A percentile compares a stretch with the other conserved stretches of the same genome.
Evolutionary conservation across 2,113 vertebrate species (phyloP).

Genomic region (Pseudopodoces humilis): DNA sequence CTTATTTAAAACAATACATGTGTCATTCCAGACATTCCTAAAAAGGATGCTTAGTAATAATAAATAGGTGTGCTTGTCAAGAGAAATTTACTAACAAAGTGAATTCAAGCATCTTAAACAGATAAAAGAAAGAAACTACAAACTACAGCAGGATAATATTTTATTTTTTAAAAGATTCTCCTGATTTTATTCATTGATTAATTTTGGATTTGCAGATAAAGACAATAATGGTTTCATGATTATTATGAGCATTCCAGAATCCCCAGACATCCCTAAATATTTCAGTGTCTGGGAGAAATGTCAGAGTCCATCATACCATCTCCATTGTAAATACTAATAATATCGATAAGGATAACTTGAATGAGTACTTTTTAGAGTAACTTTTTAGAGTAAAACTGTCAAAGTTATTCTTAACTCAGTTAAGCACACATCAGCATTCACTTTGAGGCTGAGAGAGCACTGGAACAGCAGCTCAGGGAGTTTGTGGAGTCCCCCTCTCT

Average conservation of each 20-base stretch:
- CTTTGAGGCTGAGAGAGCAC: not conserved
- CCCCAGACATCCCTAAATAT: constrained; percentile 27
- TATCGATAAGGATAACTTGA: not conserved
- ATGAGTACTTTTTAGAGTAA: not conserved
- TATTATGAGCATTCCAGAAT: not conserved
- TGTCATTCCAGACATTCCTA: constrained; percentile 55
- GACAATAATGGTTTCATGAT: constrained; percentile 18
- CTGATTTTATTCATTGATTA: constrained; percentile 35
- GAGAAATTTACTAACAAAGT: constrained; percentile 47
- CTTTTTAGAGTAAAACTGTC: not conserved
- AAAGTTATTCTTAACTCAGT: not conserved
- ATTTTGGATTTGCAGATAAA: constrained; percentile 40
- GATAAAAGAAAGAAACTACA: constrained; percentile 32
- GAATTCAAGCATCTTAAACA: constrained; percentile 39
- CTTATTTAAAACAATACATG: constrained; percentile 67
- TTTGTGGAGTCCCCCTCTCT: not conserved
- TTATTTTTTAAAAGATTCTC: not conserved
- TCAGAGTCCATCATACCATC: not conserved
- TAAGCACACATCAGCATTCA: not conserved
- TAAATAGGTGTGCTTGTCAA: constrained; percentile 55
- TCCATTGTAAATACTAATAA: not conserved
- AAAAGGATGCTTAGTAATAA: constrained; percentile 59
- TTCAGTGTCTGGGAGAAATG: constrained; percentile 5
- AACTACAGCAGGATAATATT: not conserved
- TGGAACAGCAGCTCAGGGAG: not conserved